Base-by-base conservation (phyloP, 2,113 vertebrate genomes). In the Indicator indicator region DNA sequence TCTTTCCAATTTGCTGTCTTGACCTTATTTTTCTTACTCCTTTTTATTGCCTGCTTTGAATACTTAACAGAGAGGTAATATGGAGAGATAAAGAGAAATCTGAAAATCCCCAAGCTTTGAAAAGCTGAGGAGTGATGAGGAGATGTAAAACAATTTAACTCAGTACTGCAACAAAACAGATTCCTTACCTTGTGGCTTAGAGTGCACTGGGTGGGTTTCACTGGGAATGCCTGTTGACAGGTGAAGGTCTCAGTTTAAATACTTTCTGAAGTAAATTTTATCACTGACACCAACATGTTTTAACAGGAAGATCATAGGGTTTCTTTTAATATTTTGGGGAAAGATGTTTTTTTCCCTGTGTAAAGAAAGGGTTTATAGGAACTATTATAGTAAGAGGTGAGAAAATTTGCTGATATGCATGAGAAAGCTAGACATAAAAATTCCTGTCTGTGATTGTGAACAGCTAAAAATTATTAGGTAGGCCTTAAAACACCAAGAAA, bases 1-100 rank as follows among this genome's bases (percentile, higher is more conserved):
- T 94, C 69, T 83, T 86, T 92, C n/a, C 59, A 44, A 24, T 95
- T 96, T 94, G 23, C 83, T 72, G 26, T 50, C 48, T 91, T 94
- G 63, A 88, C 91, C 64, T 89, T 92, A 36, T 83, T 93, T 95
- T 95, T 81, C 36, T 32, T 82, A 6, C 38, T 84, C 11, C 26
- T 89, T 73, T 86, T 80, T 91, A 23, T 88, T 81, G 50, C 62
- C 83, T 89, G 60, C 59, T 74, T 93, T 65, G 90, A 77, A 76
- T 91, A 36, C 81, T 60, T 77, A 62, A 44, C 27, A 42, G 64
- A 86, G 30, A 68, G 76, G 52, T 69, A 30, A 83, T 55, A 54
- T 33, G 40, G 38, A 75, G n/a, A 73, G 46, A 58, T 44, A 59
- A 48, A 30, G 73, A 88, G 24, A 81, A 88, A 77, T 73, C 1